Conservation (phyloP, 2,113 vertebrate genomes). For the Parus major region DNA sequence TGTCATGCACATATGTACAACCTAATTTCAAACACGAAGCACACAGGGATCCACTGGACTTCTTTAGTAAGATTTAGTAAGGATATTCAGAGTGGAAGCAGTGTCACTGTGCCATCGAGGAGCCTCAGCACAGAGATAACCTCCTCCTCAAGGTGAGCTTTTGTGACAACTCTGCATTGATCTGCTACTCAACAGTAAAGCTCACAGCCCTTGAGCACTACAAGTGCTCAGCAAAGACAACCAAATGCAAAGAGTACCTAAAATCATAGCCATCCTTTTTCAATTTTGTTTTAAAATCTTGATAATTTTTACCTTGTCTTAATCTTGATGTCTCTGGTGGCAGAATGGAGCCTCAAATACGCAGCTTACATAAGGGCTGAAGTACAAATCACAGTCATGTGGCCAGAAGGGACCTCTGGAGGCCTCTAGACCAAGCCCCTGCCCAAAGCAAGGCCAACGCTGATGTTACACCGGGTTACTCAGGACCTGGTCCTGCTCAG, state of each 20-base stretch:
- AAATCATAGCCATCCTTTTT: not conserved
- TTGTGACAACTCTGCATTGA: not conserved
- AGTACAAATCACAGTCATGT: not conserved
- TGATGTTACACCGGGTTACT: not conserved
- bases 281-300: not conserved
- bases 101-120: not conserved
- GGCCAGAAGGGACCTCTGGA: not conserved
- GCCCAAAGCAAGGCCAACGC: not conserved
- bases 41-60: not conserved
- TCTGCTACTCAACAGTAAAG: not conserved
- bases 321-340: not conserved
- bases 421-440: not conserved
- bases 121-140: not conserved
- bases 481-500: not conserved
- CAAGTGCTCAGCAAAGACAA: not conserved
- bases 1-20: not conserved
- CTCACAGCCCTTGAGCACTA: not conserved
- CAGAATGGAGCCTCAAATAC: not conserved
- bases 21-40: not conserved
- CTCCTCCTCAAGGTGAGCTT: not conserved
- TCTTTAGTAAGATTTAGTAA: not conserved
- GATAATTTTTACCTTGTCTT: not conserved
- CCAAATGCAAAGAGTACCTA: not conserved
- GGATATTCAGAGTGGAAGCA: not conserved
- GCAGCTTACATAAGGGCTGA: not conserved